phyloP scores from a whole-genome alignment of 2,797 vertebrate species.

The Aselliscus stoliczkanus region DNA sequence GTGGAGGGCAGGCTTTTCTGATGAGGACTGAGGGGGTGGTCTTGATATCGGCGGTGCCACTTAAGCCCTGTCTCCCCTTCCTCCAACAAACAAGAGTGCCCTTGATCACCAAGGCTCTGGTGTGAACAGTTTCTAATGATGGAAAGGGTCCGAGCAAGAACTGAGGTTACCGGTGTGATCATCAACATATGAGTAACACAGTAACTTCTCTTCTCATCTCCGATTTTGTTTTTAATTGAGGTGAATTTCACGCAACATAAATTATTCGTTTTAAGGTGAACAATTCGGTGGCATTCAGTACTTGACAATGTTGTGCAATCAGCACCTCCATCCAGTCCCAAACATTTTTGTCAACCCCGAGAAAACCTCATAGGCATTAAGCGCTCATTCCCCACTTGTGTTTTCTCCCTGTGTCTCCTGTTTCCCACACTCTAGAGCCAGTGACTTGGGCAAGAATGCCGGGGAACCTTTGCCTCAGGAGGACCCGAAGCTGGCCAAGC shows the following conservation, averaged over 20 bases:
- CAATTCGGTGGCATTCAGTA: background rate
- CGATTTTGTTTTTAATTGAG: background rate
- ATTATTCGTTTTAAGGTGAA: background rate
- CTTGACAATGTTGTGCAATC: background rate
- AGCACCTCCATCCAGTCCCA: background rate
- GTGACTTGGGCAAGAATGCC: slow-evolving; percentile 69
- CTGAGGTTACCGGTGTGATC: background rate
- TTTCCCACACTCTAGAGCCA: slow-evolving; percentile 47
- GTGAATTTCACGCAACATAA: background rate
- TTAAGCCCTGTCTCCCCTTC: background rate
- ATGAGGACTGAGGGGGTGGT: background rate
- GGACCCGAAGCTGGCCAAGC: slow-evolving; percentile 73
- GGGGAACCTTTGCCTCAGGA: slow-evolving; percentile 76
- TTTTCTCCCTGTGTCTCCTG: background rate
- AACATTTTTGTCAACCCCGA: background rate
- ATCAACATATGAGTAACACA: background rate
- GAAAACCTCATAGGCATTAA: background rate
- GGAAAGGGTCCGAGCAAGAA: background rate
- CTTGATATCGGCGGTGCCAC: background rate
- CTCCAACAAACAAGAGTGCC: background rate
- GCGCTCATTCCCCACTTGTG: fast-evolving
- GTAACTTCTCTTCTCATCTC: background rate
- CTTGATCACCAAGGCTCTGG: background rate
- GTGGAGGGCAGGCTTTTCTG: background rate
- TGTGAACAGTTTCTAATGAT: background rate